A percentile compares a stretch with the other conserved stretches of the same genome.
phyloP scores from a whole-genome alignment of 2,888 invertebrate species.

The Lordiphosa fenestrarum region DNA sequence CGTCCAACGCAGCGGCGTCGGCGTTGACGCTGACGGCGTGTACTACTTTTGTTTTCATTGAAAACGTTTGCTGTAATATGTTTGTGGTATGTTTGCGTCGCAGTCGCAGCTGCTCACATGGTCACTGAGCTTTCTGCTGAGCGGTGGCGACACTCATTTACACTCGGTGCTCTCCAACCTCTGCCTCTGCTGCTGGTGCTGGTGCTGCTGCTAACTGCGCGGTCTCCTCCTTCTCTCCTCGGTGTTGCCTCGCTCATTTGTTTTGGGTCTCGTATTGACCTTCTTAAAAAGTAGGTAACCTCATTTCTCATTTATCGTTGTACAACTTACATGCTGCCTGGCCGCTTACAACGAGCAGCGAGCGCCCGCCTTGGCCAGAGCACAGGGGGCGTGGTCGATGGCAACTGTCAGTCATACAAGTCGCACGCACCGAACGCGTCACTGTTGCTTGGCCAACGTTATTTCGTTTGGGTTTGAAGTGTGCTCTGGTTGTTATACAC shows the following conservation, averaged over 20 bases:
- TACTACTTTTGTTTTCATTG: constrained; percentile 73
- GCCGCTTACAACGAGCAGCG: constrained; percentile 7
- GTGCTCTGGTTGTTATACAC: constrained; percentile 1
- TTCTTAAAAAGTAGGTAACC: constrained; percentile 80
- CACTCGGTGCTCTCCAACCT: constrained; percentile 25
- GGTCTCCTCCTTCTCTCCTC: constrained; percentile 27
- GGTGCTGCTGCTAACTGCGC: constrained; percentile 10
- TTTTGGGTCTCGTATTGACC: constrained; percentile 77
- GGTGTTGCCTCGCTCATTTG: constrained; percentile 66
- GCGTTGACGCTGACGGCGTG: constrained; percentile 47
- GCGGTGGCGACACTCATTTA: constrained; percentile 44
- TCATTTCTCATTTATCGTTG: constrained; percentile 78
- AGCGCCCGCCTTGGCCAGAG: constrained; percentile 9
- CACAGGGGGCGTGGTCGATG: constrained; percentile 14
- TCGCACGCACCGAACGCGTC: constrained; percentile 43
- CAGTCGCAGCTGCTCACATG: constrained; percentile 59
- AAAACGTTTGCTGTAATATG: constrained; percentile 73
- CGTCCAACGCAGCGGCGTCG: constrained; percentile 18
- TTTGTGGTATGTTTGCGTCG: constrained; percentile 54
- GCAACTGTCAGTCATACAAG: constrained; percentile 48
- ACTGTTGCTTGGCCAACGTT: constrained; percentile 43
- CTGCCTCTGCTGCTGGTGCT: constrained; percentile 16
- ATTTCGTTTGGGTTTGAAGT: constrained; percentile 18
- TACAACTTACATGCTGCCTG: constrained; percentile 71
- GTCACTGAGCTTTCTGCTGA: constrained; percentile 69